phyloP scores from a whole-genome alignment of 2,113 vertebrate species.

The Urocitellus parryii region DNA sequence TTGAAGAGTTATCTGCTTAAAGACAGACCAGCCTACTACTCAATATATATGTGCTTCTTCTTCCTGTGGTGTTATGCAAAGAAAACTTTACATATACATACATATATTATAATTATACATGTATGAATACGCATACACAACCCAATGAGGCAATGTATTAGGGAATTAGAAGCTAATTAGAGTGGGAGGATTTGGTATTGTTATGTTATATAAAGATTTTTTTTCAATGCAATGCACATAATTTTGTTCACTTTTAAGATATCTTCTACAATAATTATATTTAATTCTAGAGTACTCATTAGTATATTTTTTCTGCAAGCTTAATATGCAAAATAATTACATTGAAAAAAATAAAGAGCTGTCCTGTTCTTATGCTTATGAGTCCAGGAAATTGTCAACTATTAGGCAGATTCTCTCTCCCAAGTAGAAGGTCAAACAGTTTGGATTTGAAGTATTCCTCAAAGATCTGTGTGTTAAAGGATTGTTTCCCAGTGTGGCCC shows the following conservation, averaged over 20 bases:
- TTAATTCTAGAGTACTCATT: not conserved
- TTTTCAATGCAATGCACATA: not conserved
- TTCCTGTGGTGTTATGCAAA: not conserved
- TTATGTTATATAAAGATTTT: not conserved
- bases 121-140: not conserved
- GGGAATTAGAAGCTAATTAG: not conserved
- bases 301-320: not conserved
- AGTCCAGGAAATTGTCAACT: not conserved
- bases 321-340: not conserved
- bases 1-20: not conserved
- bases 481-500: not conserved
- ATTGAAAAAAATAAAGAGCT: not conserved
- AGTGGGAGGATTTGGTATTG: not conserved
- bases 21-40: slow-evolving; percentile 14
- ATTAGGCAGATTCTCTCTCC: not conserved
- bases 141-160: not conserved
- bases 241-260: not conserved
- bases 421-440: not conserved
- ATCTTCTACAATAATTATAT: not conserved
- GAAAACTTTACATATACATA: not conserved
- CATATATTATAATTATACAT: fast-evolving
- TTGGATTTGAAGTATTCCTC: not conserved
- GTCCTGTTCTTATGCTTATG: not conserved
- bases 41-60: not conserved
- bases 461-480: not conserved